Evolutionary conservation across 2,113 vertebrate species (phyloP), one percentile per base, ranked within the genome.

Genomic region (Eublepharis macularius): DNA sequence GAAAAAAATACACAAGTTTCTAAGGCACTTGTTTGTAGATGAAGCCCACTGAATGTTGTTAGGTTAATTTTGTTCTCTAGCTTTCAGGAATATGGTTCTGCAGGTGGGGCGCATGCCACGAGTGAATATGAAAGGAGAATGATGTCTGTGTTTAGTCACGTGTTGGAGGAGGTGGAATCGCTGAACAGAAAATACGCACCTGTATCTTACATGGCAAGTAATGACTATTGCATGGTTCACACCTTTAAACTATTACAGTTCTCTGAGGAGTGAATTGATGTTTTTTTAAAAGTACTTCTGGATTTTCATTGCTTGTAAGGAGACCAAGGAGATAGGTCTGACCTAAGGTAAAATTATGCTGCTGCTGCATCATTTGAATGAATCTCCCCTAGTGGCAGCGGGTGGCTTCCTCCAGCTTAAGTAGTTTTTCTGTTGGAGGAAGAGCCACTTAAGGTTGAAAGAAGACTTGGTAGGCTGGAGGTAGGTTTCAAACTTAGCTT

Each of bases 121-220:
- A 99, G 98, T 21, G 98, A 98, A 87, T 99, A 99, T 66, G 98
- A 99, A 95, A 96, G 98, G 77, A 97, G 96, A 92, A 98, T 99
- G 98, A 97, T 98, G 96, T 97, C 98, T 0, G 98, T 99, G 6
- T 99, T 98, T 94, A 98, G 95, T 90, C 97, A 87, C 0, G 98
- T 99, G 17, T 92, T 99, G 80, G 98, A 99, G 90, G 98, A 99
- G 92, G 98, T 99, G 84, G 98, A 99, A 85, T 96, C 97, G 0
- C 97, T 99, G 83, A 97, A 96, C 92, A 97, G 98, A 93, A 99
- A 99, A 91, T 98, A 99, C 12, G 96, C 98, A 45, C 98, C 99
- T 1, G 98, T 99, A 49, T 99, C 98, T 81, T 98, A 99, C 85
- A 96, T 99, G 98, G 99, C 96, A 95, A 96, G 97, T 96, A 83